A percentile compares a stretch with the other conserved stretches of the same genome.
Conservation (phyloP, 2,113 vertebrate genomes). For the Poeciliopsis retropinna region DNA sequence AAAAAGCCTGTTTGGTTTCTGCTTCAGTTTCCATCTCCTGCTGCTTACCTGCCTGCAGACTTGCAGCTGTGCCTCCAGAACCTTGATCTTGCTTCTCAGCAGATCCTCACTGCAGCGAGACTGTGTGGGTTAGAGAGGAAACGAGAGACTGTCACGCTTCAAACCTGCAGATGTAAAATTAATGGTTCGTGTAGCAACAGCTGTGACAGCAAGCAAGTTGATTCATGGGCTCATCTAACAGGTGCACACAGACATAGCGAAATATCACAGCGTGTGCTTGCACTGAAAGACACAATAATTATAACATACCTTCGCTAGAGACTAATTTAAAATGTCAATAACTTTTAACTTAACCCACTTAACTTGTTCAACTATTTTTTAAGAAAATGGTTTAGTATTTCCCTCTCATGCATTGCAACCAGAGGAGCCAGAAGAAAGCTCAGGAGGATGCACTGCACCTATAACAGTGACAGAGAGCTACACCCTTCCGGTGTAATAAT, state of each 20-base stretch:
- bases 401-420: conserved; percentile 30
- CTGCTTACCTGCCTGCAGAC: conserved; percentile 88
- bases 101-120: conserved; percentile 90
- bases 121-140: conserved; percentile 83
- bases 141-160: conserved; percentile 51
- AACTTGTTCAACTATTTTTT: conserved; percentile 1
- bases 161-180: conserved; percentile 44
- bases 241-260: conserved; percentile 21
- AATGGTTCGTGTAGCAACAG: conserved; percentile 38
- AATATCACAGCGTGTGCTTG: background rate
- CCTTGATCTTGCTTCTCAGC: conserved; percentile 85
- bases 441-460: conserved; percentile 28
- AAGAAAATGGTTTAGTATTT: background rate
- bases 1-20: background rate
- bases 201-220: conserved; percentile 21
- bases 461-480: conserved; percentile 16
- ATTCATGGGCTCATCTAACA: conserved; percentile 5
- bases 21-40: background rate
- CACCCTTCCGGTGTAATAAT: conserved; percentile 59
- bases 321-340: conserved; percentile 20
- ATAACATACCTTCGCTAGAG: conserved; percentile 31
- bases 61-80: conserved; percentile 90
- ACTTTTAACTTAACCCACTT: background rate
- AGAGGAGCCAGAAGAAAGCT: conserved; percentile 6
- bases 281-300: background rate